Conservation (phyloP, 2,888 invertebrate genomes). For the Elysia crispata region DNA sequence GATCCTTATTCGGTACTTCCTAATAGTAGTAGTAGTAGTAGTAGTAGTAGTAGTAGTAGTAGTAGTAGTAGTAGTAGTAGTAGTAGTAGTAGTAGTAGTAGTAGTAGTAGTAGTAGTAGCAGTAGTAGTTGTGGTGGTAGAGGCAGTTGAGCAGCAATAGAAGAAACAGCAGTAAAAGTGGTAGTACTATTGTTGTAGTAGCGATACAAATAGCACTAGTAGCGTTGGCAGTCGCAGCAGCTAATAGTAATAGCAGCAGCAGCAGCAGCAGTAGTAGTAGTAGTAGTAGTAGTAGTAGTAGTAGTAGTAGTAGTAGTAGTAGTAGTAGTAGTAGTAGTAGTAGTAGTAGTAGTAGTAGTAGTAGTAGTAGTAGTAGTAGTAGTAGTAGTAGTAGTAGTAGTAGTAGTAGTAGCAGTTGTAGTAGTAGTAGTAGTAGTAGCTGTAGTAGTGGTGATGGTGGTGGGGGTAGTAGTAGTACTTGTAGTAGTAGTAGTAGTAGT, state of each 20-base stretch:
- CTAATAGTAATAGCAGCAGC: neutral
- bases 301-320: slow-evolving; percentile 33
- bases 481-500: slow-evolving; percentile 10
- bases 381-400: slow-evolving; percentile 29
- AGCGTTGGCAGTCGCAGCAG: neutral
- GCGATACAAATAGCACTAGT: neutral
- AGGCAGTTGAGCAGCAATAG: too few species aligned
- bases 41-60: too few species aligned
- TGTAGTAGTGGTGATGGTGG: slow-evolving; percentile 24
- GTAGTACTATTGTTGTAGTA: too few species aligned
- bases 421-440: slow-evolving; percentile 28
- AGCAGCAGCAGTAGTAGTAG: slow-evolving; percentile 35
- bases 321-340: slow-evolving; percentile 18
- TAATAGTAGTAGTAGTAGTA: too few species aligned
- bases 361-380: slow-evolving; percentile 32
- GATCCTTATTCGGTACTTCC: too few species aligned
- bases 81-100: too few species aligned
- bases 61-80: too few species aligned
- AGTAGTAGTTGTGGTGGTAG: too few species aligned
- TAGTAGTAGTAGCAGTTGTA: slow-evolving; percentile 26
- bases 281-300: slow-evolving; percentile 26
- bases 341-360: slow-evolving; percentile 16
- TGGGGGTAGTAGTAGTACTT: too few species aligned
- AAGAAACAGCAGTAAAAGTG: too few species aligned
- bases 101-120: too few species aligned